phyloP scores from a whole-genome alignment of 2,113 vertebrate species.

The Podocnemis expansa region DNA sequence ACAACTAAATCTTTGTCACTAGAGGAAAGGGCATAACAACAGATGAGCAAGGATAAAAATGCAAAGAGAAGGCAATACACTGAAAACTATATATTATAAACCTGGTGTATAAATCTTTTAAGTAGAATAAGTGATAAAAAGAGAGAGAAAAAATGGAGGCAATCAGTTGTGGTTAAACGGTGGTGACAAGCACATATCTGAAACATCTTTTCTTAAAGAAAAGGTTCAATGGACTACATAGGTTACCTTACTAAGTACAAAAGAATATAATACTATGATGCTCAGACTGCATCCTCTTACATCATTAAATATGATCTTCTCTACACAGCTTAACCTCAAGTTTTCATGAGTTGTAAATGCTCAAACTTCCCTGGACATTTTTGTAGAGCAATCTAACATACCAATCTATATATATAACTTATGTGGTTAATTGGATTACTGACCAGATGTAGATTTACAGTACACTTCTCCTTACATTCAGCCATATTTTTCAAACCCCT shows the following conservation, averaged over 20 bases:
- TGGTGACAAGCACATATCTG: neutral
- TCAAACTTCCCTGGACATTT: neutral
- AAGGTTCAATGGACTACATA: neutral
- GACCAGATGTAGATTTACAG: slow-evolving; percentile 15
- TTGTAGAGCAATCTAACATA: neutral
- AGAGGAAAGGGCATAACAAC: slow-evolving; percentile 6
- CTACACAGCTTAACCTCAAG: neutral
- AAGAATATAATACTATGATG: neutral
- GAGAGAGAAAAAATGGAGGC: slow-evolving; percentile 45
- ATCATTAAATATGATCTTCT: neutral
- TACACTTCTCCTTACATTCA: neutral
- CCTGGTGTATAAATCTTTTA: neutral
- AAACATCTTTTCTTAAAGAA: neutral
- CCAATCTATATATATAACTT: neutral
- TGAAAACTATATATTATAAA: neutral
- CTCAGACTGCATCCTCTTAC: neutral
- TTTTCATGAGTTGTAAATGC: slow-evolving; percentile 22
- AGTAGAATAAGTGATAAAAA: neutral
- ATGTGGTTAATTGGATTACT: neutral
- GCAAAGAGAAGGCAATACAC: neutral
- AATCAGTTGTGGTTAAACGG: slow-evolving; percentile 52
- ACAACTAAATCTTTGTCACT: neutral
- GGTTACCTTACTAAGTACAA: fast-evolving
- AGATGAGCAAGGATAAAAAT: neutral
- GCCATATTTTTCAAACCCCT: slow-evolving; percentile 2